phyloP scores from a whole-genome alignment of 1,140 invertebrate genomes.

The Drosophila littoralis region DNA sequence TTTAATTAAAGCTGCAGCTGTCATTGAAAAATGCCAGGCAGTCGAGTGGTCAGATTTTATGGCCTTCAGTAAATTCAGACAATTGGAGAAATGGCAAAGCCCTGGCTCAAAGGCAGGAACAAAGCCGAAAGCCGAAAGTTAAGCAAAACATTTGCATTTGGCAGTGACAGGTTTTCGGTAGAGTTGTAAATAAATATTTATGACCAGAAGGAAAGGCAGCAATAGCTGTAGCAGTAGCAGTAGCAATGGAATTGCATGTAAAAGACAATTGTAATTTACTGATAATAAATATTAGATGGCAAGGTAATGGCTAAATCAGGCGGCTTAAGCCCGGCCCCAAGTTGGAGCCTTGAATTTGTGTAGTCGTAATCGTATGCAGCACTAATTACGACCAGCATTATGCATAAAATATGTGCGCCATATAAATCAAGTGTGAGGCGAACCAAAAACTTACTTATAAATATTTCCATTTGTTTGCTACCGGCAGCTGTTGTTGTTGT shows the following conservation, averaged over 20 bases:
- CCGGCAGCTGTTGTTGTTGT: not conserved
- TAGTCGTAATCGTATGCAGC: conserved; percentile 41
- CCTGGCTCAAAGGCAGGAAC: conserved; percentile 27
- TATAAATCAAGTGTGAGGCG: conserved; percentile 72
- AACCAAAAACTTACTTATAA: conserved; percentile 59
- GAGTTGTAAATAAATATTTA: conserved; percentile 79
- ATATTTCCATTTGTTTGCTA: conserved; percentile 48
- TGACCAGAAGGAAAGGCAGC: conserved; percentile 46
- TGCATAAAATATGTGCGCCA: conserved; percentile 70
- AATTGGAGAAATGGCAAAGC: conserved; percentile 22
- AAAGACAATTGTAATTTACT: conserved; percentile 81
- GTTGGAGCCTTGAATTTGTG: not conserved
- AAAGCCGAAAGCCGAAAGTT: conserved; percentile 57
- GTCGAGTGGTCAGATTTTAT: conserved; percentile 17
- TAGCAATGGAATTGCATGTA: conserved; percentile 64
- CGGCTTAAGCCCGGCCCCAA: conserved; percentile 5
- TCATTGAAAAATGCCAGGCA: conserved; percentile 71
- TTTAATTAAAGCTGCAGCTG: conserved; percentile 81
- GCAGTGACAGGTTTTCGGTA: conserved; percentile 69
- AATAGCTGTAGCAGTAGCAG: not conserved
- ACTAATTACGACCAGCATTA: conserved; percentile 76
- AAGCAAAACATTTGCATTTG: conserved; percentile 54
- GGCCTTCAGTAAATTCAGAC: conserved; percentile 11
- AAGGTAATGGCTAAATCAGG: conserved; percentile 44
- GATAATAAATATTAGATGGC: conserved; percentile 80